Percentiles rank a stretch among this genome's conserved stretches.
phyloP scores from a whole-genome alignment of 1,140 invertebrate species.

The Lysiphlebus fabarum region DNA sequence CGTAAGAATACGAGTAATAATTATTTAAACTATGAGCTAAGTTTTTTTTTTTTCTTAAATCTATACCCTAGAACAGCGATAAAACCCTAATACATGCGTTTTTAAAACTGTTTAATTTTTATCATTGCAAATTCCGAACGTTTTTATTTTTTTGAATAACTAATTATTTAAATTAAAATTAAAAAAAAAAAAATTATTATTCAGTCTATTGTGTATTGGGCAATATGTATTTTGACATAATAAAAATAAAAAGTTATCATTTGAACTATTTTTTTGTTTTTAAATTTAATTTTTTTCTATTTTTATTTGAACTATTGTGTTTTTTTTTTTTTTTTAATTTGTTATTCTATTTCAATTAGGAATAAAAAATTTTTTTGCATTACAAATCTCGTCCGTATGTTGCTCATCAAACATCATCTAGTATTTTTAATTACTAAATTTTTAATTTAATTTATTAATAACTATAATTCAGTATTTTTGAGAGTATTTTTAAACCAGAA shows the following conservation, averaged over 20 bases:
- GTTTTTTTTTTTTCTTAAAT: constrained; percentile 27
- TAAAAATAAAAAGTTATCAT: background rate
- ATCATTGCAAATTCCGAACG: constrained; percentile 26
- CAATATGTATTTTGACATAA: background rate
- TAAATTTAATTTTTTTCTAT: constrained; percentile 8
- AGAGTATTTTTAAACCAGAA: constrained; percentile 46
- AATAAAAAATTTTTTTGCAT: background rate
- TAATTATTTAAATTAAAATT: background rate
- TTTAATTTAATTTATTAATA: constrained; percentile 48
- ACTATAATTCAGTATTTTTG: constrained; percentile 45
- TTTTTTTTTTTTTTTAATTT: background rate
- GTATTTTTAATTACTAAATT: constrained; percentile 37
- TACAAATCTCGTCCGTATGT: constrained; percentile 30
- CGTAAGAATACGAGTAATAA: constrained; percentile 53
- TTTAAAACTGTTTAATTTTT: constrained; percentile 31
- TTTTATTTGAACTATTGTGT: background rate
- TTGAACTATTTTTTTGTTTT: background rate
- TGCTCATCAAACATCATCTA: constrained; percentile 35
- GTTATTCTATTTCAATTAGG: constrained; percentile 19
- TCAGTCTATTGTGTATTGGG: background rate
- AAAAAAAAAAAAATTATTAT: background rate
- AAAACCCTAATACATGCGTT: constrained; percentile 54
- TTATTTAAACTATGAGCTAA: constrained; percentile 46
- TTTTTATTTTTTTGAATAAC: constrained; percentile 12
- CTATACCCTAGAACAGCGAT: constrained; percentile 51